Evolutionary conservation across 2,113 vertebrate species (phyloP).

Genomic region (Acrocephalus kingi): DNA sequence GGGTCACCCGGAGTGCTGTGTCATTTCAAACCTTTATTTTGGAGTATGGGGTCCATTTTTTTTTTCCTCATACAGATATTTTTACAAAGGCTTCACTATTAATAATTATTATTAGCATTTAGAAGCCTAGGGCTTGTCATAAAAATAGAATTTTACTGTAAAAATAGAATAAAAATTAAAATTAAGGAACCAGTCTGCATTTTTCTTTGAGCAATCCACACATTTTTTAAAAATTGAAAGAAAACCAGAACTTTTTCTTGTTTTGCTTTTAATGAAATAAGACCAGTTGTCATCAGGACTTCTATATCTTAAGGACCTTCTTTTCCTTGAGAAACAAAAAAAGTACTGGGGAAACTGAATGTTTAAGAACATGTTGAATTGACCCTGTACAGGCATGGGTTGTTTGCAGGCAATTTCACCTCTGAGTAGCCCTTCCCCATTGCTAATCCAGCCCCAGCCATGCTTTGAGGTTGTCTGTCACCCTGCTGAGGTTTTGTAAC

Average conservation of each 20-base stretch:
- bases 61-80: not conserved
- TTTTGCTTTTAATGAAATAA: not conserved
- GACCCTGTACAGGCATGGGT: not conserved
- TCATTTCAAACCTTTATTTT: not conserved
- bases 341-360: not conserved
- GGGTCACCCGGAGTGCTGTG: not conserved
- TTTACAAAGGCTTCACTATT: not conserved
- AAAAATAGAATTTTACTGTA: not conserved
- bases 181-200: not conserved
- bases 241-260: not conserved
- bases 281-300: not conserved
- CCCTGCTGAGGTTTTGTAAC: not conserved
- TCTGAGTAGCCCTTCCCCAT: not conserved
- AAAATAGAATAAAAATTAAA: not conserved
- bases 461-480: not conserved
- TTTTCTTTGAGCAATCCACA: not conserved
- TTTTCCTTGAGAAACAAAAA: not conserved
- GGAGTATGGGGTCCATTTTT: not conserved
- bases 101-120: not conserved
- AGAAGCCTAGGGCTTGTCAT: not conserved
- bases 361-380: not conserved
- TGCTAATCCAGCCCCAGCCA: not conserved
- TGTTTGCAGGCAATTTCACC: not conserved
- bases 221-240: not conserved
- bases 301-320: not conserved